Conservation (phyloP, 2,113 vertebrate species). For the Charadrius vociferus region DNA sequence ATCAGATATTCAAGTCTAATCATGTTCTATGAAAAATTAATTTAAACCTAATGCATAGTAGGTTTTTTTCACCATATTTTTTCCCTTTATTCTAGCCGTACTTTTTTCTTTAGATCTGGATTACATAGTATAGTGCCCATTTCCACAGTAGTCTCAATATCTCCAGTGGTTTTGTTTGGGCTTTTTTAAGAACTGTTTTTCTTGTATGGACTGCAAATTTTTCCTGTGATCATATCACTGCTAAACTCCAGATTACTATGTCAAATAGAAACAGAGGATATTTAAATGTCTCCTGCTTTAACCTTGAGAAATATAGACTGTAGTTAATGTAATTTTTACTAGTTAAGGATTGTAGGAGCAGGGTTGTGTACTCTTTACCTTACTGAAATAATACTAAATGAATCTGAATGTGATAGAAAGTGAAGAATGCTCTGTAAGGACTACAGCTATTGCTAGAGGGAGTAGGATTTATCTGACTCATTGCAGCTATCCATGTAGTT, state of each 20-base stretch:
- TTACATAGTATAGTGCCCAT: not conserved
- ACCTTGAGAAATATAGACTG: not conserved
- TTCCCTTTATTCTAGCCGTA: not conserved
- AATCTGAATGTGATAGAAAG: not conserved
- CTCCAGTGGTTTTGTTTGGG: not conserved
- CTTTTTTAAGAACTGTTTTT: not conserved
- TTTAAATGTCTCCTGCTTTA: not conserved
- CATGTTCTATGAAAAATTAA: constrained; percentile 40
- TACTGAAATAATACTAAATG: not conserved
- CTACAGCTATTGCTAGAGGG: not conserved
- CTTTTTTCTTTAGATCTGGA: not conserved
- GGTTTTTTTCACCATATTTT: not conserved
- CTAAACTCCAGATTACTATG: not conserved
- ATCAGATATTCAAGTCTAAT: constrained; percentile 55
- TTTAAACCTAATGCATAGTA: constrained; percentile 1
- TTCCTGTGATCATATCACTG: not conserved
- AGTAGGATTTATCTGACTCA: not conserved
- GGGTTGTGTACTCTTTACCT: not conserved
- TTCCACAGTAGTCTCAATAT: not conserved
- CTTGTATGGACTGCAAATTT: not conserved
- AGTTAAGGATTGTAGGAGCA: not conserved
- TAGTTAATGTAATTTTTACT: not conserved
- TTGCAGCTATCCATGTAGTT: not conserved
- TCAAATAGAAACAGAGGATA: not conserved
- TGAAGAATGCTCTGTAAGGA: not conserved